phyloP scores from a whole-genome alignment of 35 echinoderm and acorn worm genomes.

The Eucidaris tribuloides region DNA sequence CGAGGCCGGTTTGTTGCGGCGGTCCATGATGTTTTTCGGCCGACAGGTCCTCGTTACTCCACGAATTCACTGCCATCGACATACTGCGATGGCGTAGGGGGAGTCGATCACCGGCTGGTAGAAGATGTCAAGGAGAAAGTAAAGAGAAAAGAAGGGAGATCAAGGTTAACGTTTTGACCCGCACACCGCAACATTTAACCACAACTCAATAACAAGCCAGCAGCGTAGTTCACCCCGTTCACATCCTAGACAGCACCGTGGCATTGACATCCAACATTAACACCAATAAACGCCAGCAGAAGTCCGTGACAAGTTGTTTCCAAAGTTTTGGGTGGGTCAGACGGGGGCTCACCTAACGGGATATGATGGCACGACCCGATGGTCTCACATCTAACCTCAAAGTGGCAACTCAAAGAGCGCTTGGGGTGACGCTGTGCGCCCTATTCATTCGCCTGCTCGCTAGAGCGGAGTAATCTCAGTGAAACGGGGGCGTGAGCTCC shows the following conservation, averaged over 20 bases:
- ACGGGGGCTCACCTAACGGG: constrained; percentile 44
- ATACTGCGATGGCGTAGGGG: constrained; percentile 96
- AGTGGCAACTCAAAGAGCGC: constrained; percentile 53
- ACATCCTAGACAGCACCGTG: too few species aligned
- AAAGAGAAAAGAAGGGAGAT: constrained; percentile 50
- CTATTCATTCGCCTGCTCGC: constrained; percentile 48
- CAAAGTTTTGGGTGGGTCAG: constrained; percentile 14
- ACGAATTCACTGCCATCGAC: constrained; percentile 99
- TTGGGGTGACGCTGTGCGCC: constrained; percentile 68
- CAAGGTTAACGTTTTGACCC: constrained; percentile 53
- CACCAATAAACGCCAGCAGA: too few species aligned
- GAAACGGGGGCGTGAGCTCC: constrained; percentile 87
- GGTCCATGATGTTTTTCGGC: constrained; percentile 81
- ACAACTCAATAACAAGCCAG: too few species aligned
- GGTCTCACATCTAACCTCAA: constrained; percentile 51
- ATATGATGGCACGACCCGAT: constrained; percentile 50
- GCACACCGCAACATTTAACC: background rate
- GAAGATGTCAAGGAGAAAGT: constrained; percentile 40
- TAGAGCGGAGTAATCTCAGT: constrained; percentile 86
- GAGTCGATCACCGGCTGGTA: constrained; percentile 79
- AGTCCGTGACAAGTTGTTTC: background rate
- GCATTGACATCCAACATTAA: too few species aligned
- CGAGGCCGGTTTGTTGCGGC: constrained; percentile 39
- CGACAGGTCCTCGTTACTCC: constrained; percentile 93
- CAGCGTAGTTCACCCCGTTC: too few species aligned